Evolutionary conservation across 2,888 invertebrate genomes (phyloP).

Genomic region (Ichneumon xanthorius): DNA sequence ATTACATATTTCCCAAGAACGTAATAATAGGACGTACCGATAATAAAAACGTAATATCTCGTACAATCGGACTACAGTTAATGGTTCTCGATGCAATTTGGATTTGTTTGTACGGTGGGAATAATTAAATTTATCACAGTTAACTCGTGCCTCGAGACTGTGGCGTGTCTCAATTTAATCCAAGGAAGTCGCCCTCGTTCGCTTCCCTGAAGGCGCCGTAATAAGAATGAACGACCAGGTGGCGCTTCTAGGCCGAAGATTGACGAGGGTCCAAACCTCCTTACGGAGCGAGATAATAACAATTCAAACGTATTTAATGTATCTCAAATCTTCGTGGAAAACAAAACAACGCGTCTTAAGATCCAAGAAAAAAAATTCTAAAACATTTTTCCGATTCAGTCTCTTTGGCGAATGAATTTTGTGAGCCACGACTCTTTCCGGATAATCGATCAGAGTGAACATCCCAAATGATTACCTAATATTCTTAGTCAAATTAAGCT

Average conservation of each 20-base stretch:
- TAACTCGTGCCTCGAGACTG: constrained; percentile 21
- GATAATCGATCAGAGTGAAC: neutral
- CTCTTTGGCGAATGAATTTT: neutral
- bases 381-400: neutral
- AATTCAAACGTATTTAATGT: constrained; percentile 9
- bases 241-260: constrained; percentile 23
- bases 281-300: constrained; percentile 8
- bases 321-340: neutral
- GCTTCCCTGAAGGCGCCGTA: constrained; percentile 45
- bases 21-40: neutral
- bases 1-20: neutral
- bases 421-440: neutral
- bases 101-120: constrained; percentile 13
- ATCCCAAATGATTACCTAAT: neutral
- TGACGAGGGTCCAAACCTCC: constrained; percentile 38
- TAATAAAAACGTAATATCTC: neutral
- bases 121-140: constrained; percentile 60
- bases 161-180: constrained; percentile 47
- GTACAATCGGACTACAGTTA: neutral
- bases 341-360: neutral
- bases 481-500: neutral
- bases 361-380: neutral
- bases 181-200: constrained; percentile 42
- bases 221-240: constrained; percentile 61
- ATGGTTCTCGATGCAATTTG: constrained; percentile 2